Conservation (phyloP, 2,797 vertebrate genomes). For the Jordanella pulchra region DNA sequence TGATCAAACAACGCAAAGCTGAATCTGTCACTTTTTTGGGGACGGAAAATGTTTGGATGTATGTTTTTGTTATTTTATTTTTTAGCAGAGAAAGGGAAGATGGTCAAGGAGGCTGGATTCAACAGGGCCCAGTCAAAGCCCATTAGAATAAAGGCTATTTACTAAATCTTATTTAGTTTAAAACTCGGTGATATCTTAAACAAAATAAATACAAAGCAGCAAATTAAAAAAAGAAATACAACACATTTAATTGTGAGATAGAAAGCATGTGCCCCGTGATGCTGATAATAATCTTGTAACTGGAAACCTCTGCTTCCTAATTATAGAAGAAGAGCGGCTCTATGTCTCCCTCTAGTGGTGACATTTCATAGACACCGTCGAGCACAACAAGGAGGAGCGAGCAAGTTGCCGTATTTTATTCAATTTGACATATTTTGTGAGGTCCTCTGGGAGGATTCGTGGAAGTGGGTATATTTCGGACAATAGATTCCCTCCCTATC, state of each 20-base stretch:
- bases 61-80: too few relatives aligned
- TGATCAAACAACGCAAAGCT: too few relatives aligned
- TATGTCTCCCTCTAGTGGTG: conserved; percentile 52
- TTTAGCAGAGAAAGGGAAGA: too few relatives aligned
- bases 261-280: not conserved
- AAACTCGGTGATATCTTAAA: not conserved
- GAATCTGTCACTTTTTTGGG: too few relatives aligned
- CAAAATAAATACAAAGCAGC: not conserved
- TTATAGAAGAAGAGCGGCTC: conserved; percentile 41
- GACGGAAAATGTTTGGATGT: too few relatives aligned
- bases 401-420: conserved; percentile 36
- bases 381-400: conserved; percentile 12
- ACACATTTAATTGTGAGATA: not conserved
- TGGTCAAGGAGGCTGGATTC: too few relatives aligned
- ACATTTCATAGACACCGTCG: conserved; percentile 9
- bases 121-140: not conserved
- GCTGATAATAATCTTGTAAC: conserved; percentile 27
- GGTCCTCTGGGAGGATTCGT: not conserved
- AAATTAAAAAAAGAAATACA: not conserved
- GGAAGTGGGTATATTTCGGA: not conserved
- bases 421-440: not conserved
- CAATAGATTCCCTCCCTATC: not conserved
- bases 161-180: not conserved
- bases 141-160: not conserved
- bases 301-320: conserved; percentile 47